Evolutionary conservation across 2,113 vertebrate species (phyloP).

Genomic region (Nothocercus nigrocapillus): DNA sequence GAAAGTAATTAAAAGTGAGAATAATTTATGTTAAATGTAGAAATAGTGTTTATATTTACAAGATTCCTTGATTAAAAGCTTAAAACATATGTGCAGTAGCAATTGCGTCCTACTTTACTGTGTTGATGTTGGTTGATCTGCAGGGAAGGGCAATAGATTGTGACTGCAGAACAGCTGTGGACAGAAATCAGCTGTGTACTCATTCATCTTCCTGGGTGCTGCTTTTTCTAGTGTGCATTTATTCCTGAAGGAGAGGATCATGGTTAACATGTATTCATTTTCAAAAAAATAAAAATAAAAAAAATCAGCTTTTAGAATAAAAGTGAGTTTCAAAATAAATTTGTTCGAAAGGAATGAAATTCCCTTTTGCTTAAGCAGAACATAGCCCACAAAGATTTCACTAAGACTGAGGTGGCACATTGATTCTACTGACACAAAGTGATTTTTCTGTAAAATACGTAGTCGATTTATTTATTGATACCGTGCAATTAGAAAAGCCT

Average conservation of each 20-base stretch:
- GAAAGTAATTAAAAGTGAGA: neutral
- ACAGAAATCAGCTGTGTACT: neutral
- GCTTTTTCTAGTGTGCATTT: neutral
- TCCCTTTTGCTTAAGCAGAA: neutral
- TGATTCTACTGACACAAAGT: neutral
- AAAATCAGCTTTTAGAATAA: neutral
- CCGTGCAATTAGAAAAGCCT: neutral
- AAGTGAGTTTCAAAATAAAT: neutral
- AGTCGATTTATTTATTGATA: neutral
- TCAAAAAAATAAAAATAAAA: neutral
- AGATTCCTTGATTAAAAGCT: neutral
- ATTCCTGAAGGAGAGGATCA: neutral
- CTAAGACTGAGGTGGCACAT: neutral
- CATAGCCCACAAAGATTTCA: neutral
- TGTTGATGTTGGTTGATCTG: neutral
- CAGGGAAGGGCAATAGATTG: neutral
- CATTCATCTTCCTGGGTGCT: neutral
- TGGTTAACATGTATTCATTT: neutral
- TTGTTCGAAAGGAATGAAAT: neutral
- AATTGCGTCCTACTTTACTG: neutral
- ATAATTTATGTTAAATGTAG: neutral
- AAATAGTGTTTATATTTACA: neutral
- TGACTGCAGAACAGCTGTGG: neutral
- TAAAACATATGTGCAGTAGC: neutral
- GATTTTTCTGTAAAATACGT: neutral